Evolutionary conservation across 2,888 invertebrate genomes (phyloP).

Genomic region (Epsilonema sp.): DNA sequence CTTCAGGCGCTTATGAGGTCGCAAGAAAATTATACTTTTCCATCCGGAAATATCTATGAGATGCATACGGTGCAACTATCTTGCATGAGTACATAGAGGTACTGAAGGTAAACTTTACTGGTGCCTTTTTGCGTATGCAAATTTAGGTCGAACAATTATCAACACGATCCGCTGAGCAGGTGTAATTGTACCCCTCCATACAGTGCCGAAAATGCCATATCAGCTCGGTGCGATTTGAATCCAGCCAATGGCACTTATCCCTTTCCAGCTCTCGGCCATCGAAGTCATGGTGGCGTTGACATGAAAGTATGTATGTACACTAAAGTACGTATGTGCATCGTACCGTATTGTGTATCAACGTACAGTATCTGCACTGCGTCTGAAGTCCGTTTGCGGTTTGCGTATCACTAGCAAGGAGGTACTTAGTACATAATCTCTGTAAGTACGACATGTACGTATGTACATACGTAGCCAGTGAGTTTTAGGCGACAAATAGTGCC

Average conservation of each 20-base stretch:
- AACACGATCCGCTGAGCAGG: slow-evolving; percentile 43
- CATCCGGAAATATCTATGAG: no score
- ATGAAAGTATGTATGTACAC: slow-evolving; percentile 40
- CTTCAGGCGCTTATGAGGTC: slow-evolving; percentile 40
- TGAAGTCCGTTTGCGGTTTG: no score
- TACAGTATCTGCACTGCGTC: no score
- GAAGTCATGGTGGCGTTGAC: slow-evolving; percentile 49
- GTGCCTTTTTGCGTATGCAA: background rate
- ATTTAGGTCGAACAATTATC: background rate
- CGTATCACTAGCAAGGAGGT: no score
- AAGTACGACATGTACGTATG: no score
- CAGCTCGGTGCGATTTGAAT: slow-evolving; percentile 50
- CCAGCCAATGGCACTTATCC: slow-evolving; percentile 49
- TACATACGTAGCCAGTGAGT: background rate
- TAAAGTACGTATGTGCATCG: background rate
- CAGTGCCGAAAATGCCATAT: slow-evolving; percentile 49
- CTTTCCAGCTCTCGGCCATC: slow-evolving; percentile 46
- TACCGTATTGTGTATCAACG: no score
- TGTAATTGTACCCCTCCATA: slow-evolving; percentile 50
- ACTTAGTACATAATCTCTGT: no score
- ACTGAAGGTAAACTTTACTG: no score
- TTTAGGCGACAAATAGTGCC: slow-evolving; percentile 23
- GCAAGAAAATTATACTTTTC: no score
- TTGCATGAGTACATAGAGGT: no score
- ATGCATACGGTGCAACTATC: no score